Evolutionary conservation across 2,797 vertebrate genomes (phyloP).

Genomic region (Tokudaia muenninki): DNA sequence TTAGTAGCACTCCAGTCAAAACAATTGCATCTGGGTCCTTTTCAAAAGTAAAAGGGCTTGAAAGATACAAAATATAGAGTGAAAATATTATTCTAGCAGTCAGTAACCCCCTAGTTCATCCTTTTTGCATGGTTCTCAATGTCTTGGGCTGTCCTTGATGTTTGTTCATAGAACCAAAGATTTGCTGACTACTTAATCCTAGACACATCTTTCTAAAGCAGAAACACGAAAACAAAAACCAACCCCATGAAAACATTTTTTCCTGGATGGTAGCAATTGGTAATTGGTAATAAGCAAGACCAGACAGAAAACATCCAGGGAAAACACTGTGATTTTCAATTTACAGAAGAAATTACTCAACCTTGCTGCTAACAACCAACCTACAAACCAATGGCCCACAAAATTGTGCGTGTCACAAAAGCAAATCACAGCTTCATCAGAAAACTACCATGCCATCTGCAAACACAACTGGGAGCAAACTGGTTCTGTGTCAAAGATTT

Average conservation of each 20-base stretch:
- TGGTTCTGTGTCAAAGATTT: slow-evolving; percentile 1
- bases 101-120: neutral
- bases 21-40: slow-evolving; percentile 45
- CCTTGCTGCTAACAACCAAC: slow-evolving; percentile 14
- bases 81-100: neutral
- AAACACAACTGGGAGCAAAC: slow-evolving; percentile 8
- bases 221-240: neutral
- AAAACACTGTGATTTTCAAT: slow-evolving; percentile 40
- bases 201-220: slow-evolving; percentile 39
- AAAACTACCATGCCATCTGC: slow-evolving; percentile 25
- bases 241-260: slow-evolving; percentile 36
- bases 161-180: slow-evolving; percentile 20
- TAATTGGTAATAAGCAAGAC: slow-evolving; percentile 50
- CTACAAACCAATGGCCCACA: slow-evolving; percentile 61
- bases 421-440: slow-evolving; percentile 19
- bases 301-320: slow-evolving; percentile 39
- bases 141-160: neutral
- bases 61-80: slow-evolving; percentile 14
- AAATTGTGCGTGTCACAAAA: slow-evolving; percentile 56
- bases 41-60: slow-evolving; percentile 47
- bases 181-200: slow-evolving; percentile 38
- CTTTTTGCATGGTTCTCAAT: slow-evolving; percentile 19
- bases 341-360: slow-evolving; percentile 59
- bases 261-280: neutral
- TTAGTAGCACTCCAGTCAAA: slow-evolving; percentile 48